Conservation (phyloP, 2,888 invertebrate species). For the Metopia argyrocephala region DNA sequence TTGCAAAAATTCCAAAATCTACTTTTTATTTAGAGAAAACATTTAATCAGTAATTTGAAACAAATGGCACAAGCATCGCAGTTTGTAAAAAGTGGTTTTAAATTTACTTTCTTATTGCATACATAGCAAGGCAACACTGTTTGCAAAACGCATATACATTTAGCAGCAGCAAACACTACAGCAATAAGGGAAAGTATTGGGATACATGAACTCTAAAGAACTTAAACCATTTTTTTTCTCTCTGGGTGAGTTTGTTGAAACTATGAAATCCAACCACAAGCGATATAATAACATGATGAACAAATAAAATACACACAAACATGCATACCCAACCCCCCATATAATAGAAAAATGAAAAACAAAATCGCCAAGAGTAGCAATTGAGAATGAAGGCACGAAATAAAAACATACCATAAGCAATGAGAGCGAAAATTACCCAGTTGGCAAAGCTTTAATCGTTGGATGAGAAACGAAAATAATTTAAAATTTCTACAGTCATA, state of each 20-base stretch:
- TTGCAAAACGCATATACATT: too few species aligned
- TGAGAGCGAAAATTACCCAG: constrained; percentile 30
- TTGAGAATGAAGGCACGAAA: constrained; percentile 54
- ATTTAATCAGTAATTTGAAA: too few species aligned
- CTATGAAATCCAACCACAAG: constrained; percentile 60
- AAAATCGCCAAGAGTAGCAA: constrained; percentile 51
- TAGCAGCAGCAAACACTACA: not conserved
- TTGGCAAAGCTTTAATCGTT: too few species aligned
- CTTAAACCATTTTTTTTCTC: constrained; percentile 49
- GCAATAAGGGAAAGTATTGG: constrained; percentile 41
- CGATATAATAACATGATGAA: constrained; percentile 50
- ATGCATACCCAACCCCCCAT: too few species aligned
- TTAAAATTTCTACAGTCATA: constrained; percentile 46
- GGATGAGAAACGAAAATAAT: too few species aligned
- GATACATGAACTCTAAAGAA: constrained; percentile 59
- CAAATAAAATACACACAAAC: constrained; percentile 6
- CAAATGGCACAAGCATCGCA: too few species aligned
- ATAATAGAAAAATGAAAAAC: too few species aligned
- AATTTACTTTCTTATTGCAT: too few species aligned
- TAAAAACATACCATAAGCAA: constrained; percentile 33
- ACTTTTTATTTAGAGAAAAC: too few species aligned
- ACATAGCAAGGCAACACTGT: too few species aligned
- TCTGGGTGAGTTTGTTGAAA: constrained; percentile 32
- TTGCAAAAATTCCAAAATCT: too few species aligned
- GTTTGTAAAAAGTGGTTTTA: too few species aligned